phyloP scores from a whole-genome alignment of 2,113 vertebrate genomes.

The Bagarius yarrelli region DNA sequence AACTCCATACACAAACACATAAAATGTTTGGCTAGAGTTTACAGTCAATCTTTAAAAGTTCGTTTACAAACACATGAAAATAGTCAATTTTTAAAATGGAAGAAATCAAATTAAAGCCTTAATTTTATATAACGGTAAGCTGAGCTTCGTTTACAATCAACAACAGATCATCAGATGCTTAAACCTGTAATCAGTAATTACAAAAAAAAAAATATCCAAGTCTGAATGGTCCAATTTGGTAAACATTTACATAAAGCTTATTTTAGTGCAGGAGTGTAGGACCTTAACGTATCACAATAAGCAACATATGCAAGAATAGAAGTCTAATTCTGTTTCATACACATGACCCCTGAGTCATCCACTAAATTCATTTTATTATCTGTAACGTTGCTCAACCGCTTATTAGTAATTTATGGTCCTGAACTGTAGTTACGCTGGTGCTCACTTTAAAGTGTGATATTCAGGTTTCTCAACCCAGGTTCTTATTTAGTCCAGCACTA shows the following conservation, averaged over 20 bases:
- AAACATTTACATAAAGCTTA: slow-evolving; percentile 4
- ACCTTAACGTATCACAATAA: not conserved
- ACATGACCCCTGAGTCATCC: not conserved
- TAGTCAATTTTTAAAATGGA: slow-evolving; percentile 15
- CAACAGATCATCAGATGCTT: not conserved
- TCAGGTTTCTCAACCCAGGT: slow-evolving; percentile 42
- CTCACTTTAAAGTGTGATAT: slow-evolving; percentile 31
- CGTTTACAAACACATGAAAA: slow-evolving; percentile 39
- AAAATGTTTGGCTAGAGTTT: slow-evolving; percentile 21
- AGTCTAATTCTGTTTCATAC: slow-evolving; percentile 6
- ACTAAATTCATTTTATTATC: not conserved
- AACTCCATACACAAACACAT: slow-evolving; percentile 22
- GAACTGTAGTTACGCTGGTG: slow-evolving; percentile 39
- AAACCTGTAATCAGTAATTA: not conserved
- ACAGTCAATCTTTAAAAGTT: slow-evolving; percentile 38
- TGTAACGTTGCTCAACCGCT: not conserved
- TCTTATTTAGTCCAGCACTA: slow-evolving; percentile 7
- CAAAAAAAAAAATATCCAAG: not conserved
- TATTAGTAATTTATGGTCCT: not conserved
- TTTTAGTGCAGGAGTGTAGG: slow-evolving; percentile 17
- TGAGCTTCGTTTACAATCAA: not conserved
- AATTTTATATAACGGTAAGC: not conserved
- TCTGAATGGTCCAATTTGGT: not conserved
- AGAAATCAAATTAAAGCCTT: slow-evolving; percentile 22
- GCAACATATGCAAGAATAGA: not conserved